phyloP scores from a whole-genome alignment of 1,140 invertebrate genomes.

The Penaeus indicus region DNA sequence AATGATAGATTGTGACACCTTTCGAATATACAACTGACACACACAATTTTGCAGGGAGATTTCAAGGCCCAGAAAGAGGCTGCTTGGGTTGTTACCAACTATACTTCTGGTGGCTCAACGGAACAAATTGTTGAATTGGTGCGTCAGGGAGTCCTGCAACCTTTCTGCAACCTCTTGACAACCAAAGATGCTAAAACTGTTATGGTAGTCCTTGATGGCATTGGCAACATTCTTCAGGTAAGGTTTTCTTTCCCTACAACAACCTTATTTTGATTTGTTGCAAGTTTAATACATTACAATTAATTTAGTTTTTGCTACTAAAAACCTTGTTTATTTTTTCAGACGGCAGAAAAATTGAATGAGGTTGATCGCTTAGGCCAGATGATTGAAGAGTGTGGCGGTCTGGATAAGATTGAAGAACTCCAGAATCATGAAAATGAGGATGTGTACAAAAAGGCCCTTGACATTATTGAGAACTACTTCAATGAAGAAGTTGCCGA shows the following conservation, averaged over 20 bases:
- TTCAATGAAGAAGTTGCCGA: slow-evolving; percentile 74
- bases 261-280: neutral
- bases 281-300: neutral
- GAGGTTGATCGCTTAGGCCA: slow-evolving; percentile 73
- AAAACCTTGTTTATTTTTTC: slow-evolving; percentile 37
- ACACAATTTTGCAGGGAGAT: slow-evolving; percentile 76
- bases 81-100: slow-evolving; percentile 85
- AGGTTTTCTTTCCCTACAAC: neutral
- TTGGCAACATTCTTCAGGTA: slow-evolving; percentile 76
- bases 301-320: no score
- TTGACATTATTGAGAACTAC: slow-evolving; percentile 85
- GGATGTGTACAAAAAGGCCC: slow-evolving; percentile 86
- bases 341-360: slow-evolving; percentile 73
- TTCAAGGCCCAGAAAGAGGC: slow-evolving; percentile 85
- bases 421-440: slow-evolving; percentile 83
- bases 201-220: slow-evolving; percentile 77
- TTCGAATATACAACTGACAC: neutral
- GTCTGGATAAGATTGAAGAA: slow-evolving; percentile 82
- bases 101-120: slow-evolving; percentile 81
- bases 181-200: slow-evolving; percentile 76
- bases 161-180: slow-evolving; percentile 74
- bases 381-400: slow-evolving; percentile 78
- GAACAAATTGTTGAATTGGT: slow-evolving; percentile 80
- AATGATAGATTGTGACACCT: neutral
- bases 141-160: slow-evolving; percentile 72